Evolutionary conservation across 2,797 vertebrate genomes (phyloP).

Genomic region (Morus bassanus): DNA sequence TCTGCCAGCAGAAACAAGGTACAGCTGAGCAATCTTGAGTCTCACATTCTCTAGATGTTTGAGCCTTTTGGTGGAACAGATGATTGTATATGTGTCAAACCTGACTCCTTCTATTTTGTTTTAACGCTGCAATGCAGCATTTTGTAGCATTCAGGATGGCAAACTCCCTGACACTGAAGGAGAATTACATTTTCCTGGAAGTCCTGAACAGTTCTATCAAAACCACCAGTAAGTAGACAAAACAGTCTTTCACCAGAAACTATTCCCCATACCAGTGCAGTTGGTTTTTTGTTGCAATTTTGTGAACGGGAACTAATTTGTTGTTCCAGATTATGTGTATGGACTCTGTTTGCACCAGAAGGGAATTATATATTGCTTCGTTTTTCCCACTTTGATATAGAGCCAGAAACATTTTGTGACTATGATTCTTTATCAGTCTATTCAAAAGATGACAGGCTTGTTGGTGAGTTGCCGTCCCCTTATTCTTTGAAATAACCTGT

Average conservation of each 20-base stretch:
- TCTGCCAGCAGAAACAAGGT: background rate
- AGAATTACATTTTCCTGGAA: slow-evolving; percentile 76
- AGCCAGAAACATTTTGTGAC: slow-evolving; percentile 74
- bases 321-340: slow-evolving; percentile 77
- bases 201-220: slow-evolving; percentile 65
- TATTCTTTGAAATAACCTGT: background rate
- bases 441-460: slow-evolving; percentile 58
- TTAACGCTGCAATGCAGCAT: slow-evolving; percentile 23
- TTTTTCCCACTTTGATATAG: slow-evolving; percentile 79
- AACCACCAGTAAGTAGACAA: slow-evolving; percentile 79
- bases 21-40: background rate
- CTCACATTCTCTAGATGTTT: background rate
- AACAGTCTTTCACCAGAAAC: background rate
- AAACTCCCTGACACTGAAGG: slow-evolving; percentile 65
- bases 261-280: background rate
- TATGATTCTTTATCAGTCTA: slow-evolving; percentile 70
- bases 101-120: background rate
- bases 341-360: slow-evolving; percentile 75
- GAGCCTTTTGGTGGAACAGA: background rate
- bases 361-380: slow-evolving; percentile 71
- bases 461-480: slow-evolving; percentile 74
- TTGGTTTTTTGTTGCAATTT: background rate
- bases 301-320: background rate
- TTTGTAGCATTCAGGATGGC: slow-evolving; percentile 74
- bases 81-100: background rate